These are phyloP conservation scores for Phrynocephalus versicolor DNA, from an alignment of 2,113 vertebrate species.

Conservation along the genomic window DNA sequence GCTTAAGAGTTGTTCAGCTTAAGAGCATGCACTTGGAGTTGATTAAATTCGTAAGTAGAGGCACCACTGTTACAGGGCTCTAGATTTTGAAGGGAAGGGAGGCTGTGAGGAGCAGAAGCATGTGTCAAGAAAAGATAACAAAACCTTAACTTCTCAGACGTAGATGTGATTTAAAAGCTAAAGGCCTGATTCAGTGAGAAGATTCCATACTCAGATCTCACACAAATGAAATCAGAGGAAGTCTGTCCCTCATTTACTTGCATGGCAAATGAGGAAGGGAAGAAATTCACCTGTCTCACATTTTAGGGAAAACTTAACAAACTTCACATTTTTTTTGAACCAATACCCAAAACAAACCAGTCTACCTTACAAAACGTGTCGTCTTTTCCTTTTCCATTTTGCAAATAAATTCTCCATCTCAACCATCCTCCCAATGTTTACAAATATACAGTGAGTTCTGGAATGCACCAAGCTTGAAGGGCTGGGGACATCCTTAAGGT, in stretches of 20 bases:
- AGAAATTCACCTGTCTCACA: not conserved
- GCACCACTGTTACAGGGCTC: constrained; percentile 59
- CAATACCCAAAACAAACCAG: not conserved
- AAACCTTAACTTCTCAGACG: constrained; percentile 64
- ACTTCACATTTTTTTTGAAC: not conserved
- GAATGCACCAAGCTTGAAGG: not conserved
- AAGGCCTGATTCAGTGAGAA: not conserved
- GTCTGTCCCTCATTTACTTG: constrained; percentile 55
- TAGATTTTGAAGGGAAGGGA: constrained; percentile 43
- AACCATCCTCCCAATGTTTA: too few species aligned
- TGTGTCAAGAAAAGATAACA: constrained; percentile 40
- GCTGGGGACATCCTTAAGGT: not conserved
- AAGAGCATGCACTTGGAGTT: too few species aligned
- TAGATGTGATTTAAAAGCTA: constrained; percentile 65
- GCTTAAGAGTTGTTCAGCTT: too few species aligned
- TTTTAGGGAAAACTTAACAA: not conserved
- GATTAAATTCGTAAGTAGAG: too few species aligned
- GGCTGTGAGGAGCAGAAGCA: not conserved
- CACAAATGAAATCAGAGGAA: not conserved
- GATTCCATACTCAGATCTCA: not conserved
- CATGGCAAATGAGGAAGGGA: constrained; percentile 49
- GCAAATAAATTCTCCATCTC: too few species aligned
- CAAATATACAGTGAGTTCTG: not conserved
- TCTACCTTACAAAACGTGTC: not conserved
- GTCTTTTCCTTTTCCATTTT: not conserved